Base-by-base conservation (phyloP, 2,888 invertebrate species). In the Agrilus cyanescens region DNA sequence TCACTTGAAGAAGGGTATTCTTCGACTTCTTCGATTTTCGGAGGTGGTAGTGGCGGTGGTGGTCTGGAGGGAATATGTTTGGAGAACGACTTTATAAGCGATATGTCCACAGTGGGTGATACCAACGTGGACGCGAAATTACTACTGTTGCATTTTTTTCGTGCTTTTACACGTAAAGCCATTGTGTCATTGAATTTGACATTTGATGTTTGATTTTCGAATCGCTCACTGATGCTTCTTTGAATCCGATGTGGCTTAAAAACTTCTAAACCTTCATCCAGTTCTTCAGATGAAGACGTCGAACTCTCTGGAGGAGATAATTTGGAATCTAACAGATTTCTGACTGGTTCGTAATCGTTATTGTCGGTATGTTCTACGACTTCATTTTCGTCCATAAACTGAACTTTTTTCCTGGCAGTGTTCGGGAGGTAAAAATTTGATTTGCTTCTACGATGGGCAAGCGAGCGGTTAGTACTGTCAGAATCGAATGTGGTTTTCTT, bases 111-210 rank as follows among this genome's bases (percentile, higher is more conserved):
- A 25, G 8, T 25, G 8, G 25, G 25, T 25, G 25, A 25, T 4
- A 25, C 25, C 25, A 25, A 25, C 8, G 10, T 10, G 10, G 25
- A 25, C 8, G 25, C 8, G 29, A 48, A 44, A 15, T 41, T 35
- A n/a, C 41, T 41, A 4, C 25, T 25, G n/a, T 46, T 18, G 4
- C 20, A 37, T 43, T 72, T 71, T 59, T 78, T 75, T 56, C 70
- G 69, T 50, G 68, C 69, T 62, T 76, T 77, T 10, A 65, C 72
- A 52, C 87, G 75, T 53, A 89, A 69, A 16, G 88, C 82, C 83
- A 88, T 89, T 18, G 88, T 88, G 63, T 90, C 89, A 60, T 82
- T 72, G 62, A 85, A 85, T 46, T 73, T 72, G 8, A 81, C 75
- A 39, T 75, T 60, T 30, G 54, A 49, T n/a, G 57, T 50, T 38